Percentiles rank a stretch among this genome's conserved stretches.
phyloP scores from a whole-genome alignment of 2,888 invertebrate species.

The Dicycla oo region DNA sequence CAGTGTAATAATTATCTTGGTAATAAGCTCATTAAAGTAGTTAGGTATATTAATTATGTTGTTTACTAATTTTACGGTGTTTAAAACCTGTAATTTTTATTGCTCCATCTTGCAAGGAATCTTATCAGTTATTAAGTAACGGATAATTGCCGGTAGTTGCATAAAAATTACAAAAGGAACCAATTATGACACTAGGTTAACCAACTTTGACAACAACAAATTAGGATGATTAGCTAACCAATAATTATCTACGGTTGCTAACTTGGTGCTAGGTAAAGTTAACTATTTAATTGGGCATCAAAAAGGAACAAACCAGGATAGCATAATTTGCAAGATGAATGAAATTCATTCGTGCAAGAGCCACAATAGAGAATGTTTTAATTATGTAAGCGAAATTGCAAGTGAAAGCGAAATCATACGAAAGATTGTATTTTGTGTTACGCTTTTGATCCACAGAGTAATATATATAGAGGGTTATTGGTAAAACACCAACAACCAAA shows the following conservation, averaged over 20 bases:
- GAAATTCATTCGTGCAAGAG: conserved; percentile 12
- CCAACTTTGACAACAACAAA: conserved; percentile 17
- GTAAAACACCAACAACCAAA: no score
- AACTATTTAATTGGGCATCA: not conserved
- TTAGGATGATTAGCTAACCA: conserved; percentile 1
- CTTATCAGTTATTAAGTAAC: conserved; percentile 40
- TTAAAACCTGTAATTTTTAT: not conserved
- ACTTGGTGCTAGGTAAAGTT: not conserved
- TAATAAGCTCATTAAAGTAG: not conserved
- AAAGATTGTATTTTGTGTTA: conserved; percentile 11
- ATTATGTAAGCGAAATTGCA: conserved; percentile 36
- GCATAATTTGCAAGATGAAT: conserved; percentile 6
- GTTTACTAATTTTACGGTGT: not conserved
- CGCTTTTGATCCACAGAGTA: conserved; percentile 3
- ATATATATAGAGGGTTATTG: no score
- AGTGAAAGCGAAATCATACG: conserved; percentile 41
- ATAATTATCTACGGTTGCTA: conserved; percentile 5
- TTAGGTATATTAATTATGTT: conserved; percentile 6
- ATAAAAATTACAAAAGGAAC: conserved; percentile 14
- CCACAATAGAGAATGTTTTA: conserved; percentile 16
- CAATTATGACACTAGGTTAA: conserved; percentile 39
- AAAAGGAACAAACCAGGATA: conserved; percentile 3
- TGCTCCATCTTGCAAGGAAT: conserved; percentile 11
- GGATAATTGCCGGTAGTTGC: conserved; percentile 42
- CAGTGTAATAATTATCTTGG: not conserved